Percentiles rank a stretch among this genome's conserved stretches.
Evolutionary conservation across 1,140 invertebrate genomes (phyloP).

Genomic region (Cardiocondyla obscurior): DNA sequence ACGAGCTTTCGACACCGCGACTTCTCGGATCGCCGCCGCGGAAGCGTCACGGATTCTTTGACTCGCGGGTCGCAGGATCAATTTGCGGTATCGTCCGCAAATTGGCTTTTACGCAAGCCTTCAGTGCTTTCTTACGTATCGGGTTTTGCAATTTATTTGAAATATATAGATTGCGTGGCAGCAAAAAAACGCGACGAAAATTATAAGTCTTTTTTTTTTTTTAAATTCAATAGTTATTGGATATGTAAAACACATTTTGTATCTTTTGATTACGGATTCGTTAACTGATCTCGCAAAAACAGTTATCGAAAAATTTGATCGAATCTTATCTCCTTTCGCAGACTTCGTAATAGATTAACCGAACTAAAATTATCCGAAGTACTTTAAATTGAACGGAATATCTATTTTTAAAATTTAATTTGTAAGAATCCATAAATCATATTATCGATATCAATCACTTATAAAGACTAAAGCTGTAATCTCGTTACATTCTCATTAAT

Average conservation of each 20-base stretch:
- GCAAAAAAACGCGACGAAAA: neutral
- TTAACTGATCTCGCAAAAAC: neutral
- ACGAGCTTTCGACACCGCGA: slow-evolving; percentile 46
- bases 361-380: neutral
- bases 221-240: neutral
- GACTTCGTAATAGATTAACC: neutral
- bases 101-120: neutral
- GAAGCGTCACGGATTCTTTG: slow-evolving; percentile 29
- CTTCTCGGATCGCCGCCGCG: slow-evolving; percentile 2
- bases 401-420: neutral
- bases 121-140: neutral
- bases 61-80: slow-evolving; percentile 29
- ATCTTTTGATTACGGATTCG: neutral
- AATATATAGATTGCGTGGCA: neutral
- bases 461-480: neutral
- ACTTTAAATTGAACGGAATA: neutral
- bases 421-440: neutral
- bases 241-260: neutral
- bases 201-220: neutral
- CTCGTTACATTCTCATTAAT: neutral
- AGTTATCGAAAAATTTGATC: neutral
- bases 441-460: neutral
- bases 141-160: neutral
- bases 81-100: slow-evolving; percentile 23
- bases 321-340: neutral